Base-by-base conservation (phyloP, 1,140 invertebrate species). In the Sesamia nonagrioides region DNA sequence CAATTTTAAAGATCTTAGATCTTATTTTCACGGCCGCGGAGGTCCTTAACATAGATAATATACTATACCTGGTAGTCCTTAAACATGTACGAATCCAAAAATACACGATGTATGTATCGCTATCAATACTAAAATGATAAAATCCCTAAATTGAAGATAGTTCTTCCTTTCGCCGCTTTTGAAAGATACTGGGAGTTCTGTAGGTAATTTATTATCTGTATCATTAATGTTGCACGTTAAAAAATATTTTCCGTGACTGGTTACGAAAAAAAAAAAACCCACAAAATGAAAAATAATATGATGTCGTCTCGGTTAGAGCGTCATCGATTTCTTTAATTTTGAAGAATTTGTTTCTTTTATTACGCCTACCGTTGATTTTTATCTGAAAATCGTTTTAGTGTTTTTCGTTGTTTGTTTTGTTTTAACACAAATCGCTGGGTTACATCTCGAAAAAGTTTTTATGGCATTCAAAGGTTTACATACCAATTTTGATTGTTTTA, bases 241-340 rank as follows among this genome's bases (percentile, higher is more conserved):
- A 50, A 73, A 45, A 50, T 52, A 17, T 17, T 17, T 21, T 63
- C 17, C 35, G 74, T 74, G n/a, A 72, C 58, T 77, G 74, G 73
- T 75, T 68, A 60, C 33, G 73, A 33, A 69, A 69, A 48, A 68
- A 66, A 78, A 63, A 52, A n/a, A n/a, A n/a, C 17, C 35, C 15
- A 40, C 77, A 78, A 83, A 80, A 82, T 80, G 81, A 84, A 86
- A 87, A 85, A 84, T 78, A 82, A 61, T 73, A 80, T 45, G 76
- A 84, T 87, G 82, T 88, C 82, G 81, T 83, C 82, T 85, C 76
- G 79, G 63, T 77, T 68, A 74, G 81, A 82, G 75, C 82, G 74
- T 79, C 83, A 86, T 89, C 86, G 83, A 87, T 85, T 88, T 87
- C 81, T 87, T 83, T 87, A 83, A 83, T 89, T 89, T 89, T 83